A percentile compares a stretch with the other conserved stretches of the same genome.
Evolutionary conservation across 2,113 vertebrate species (phyloP).

Genomic region (Tauraco erythrolophus): DNA sequence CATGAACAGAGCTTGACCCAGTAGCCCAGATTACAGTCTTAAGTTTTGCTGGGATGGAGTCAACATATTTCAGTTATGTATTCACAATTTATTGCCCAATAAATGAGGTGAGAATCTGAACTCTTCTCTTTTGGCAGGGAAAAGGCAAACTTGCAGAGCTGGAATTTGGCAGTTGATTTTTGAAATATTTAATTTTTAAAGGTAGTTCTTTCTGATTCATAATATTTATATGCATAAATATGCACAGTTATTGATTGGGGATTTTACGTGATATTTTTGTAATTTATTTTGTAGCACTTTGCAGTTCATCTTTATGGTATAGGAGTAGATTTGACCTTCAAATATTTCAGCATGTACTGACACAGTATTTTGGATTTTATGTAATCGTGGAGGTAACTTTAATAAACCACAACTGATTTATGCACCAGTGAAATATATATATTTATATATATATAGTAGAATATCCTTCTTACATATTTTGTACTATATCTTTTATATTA

Average conservation of each 20-base stretch:
- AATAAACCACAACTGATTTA: constrained; percentile 67
- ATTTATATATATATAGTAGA: constrained; percentile 10
- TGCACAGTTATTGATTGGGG: constrained; percentile 1
- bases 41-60: neutral
- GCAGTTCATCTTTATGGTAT: constrained; percentile 65
- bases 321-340: constrained; percentile 51
- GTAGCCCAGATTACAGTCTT: neutral
- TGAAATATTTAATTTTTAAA: constrained; percentile 22
- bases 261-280: neutral
- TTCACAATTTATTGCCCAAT: neutral
- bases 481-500: constrained; percentile 50
- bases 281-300: constrained; percentile 66
- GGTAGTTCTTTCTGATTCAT: neutral
- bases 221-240: constrained; percentile 32
- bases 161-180: constrained; percentile 30
- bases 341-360: constrained; percentile 60
- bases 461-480: constrained; percentile 57
- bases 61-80: neutral
- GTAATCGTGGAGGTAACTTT: constrained; percentile 66
- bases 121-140: neutral
- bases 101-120: constrained; percentile 6
- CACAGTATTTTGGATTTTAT: constrained; percentile 65
- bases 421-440: constrained; percentile 47
- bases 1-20: neutral
- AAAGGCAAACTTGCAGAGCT: constrained; percentile 11